Conservation (phyloP, 2,113 vertebrate species). For the Scatophagus argus region DNA sequence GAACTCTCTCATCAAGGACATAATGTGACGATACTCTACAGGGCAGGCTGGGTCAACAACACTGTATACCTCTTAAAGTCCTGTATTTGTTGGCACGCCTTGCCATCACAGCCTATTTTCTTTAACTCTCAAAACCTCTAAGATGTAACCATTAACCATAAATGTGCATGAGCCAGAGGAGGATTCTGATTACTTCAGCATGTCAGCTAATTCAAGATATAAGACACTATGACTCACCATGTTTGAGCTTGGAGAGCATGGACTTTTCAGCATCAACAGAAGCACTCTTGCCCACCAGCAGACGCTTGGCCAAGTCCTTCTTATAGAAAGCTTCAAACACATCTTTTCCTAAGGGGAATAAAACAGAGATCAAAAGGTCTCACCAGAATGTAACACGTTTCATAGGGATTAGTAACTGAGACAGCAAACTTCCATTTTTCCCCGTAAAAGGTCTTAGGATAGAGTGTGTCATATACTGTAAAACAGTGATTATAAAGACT, state of each 20-base stretch:
- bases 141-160: background rate
- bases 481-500: too few relatives aligned
- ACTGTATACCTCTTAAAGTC: background rate
- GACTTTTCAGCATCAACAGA: constrained; percentile 99
- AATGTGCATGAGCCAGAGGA: background rate
- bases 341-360: constrained; percentile 89
- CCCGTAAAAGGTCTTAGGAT: too few relatives aligned
- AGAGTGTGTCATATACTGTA: too few relatives aligned
- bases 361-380: background rate
- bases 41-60: background rate
- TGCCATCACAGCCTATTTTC: background rate
- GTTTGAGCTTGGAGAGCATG: constrained; percentile 99
- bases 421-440: background rate
- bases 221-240: constrained; percentile 82
- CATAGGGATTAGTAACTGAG: background rate
- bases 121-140: background rate
- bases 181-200: background rate
- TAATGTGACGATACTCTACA: background rate
- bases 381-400: background rate
- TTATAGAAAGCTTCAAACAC: constrained; percentile 99
- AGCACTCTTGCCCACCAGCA: constrained; percentile 98
- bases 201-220: background rate
- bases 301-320: constrained; percentile 98
- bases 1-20: too few relatives aligned
- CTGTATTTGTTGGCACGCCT: background rate